Base-by-base conservation (phyloP, 2,797 vertebrate species). In the Anableps anableps region DNA sequence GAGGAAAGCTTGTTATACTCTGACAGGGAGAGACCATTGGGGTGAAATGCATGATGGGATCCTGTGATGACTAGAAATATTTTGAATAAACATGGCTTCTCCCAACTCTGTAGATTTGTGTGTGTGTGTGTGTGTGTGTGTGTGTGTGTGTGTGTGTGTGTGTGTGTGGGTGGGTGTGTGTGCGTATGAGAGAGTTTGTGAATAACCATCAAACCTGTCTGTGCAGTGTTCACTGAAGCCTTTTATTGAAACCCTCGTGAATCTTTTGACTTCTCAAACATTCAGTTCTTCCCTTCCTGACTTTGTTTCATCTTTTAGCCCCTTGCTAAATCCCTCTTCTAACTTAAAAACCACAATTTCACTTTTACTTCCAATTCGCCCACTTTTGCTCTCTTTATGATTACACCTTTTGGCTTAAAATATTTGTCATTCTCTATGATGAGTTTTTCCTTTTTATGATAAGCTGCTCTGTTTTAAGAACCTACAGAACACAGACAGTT, bases 41-140 rank as follows among this genome's bases (percentile, higher is more conserved):
- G 90, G 88, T 92, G 91, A 93, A 94, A 94, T 92, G 91, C 90
- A 92, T 92, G 90, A 92, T 92, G 90, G 90, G 82, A 89, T 90
- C 89, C 85, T 93, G 84, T 93, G 91, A 94, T 93, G 90, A 93
- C 87, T 86, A 82, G 88, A 74, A 92, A 88, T 84, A 90, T 80
- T 93, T 89, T 93, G 90, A 93, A 94, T 93, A 94, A 93, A 93
- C 89, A 89, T 86, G 86, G 84, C 72, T 91, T 82, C 89, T 88
- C 89, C 86, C 68, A 72, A 76, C 85, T 81, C 75, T 72, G 26
- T 10, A 1, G n/a, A 19, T 76, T 72, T 75, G 72, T 75, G 38
- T 76, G 19, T 77, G 58, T 74, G 66, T 77, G 72, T 82, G 66
- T 83, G 80, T 71, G 75, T 80, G 80, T 74, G 76, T 70, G 75